Evolutionary conservation across 2,113 vertebrate species (phyloP).

Genomic region (Pseudorhombus dupliciocellatus): DNA sequence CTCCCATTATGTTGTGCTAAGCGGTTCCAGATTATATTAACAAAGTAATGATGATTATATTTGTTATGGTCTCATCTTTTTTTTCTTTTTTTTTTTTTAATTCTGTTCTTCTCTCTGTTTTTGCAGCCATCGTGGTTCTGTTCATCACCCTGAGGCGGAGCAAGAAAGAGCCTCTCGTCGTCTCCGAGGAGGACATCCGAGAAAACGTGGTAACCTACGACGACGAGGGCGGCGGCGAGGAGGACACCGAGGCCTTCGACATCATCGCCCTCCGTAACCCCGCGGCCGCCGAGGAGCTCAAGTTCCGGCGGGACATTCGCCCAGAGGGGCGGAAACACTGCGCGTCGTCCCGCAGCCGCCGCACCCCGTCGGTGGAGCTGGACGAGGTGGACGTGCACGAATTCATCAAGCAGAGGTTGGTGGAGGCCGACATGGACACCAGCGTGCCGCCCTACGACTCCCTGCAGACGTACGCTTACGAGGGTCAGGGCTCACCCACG

Average conservation of each 20-base stretch:
- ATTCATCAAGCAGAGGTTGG: constrained; percentile 91
- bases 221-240: constrained; percentile 95
- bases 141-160: constrained; percentile 92
- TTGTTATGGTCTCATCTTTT: neutral
- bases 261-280: constrained; percentile 94
- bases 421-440: constrained; percentile 90
- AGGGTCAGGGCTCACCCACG: constrained; percentile 90
- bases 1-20: constrained; percentile 76
- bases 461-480: constrained; percentile 96
- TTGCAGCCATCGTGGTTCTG: constrained; percentile 92
- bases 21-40: no score
- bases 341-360: constrained; percentile 9
- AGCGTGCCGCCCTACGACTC: constrained; percentile 96
- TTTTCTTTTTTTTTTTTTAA: neutral
- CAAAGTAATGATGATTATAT: no score
- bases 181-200: constrained; percentile 94
- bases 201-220: constrained; percentile 98
- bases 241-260: constrained; percentile 97
- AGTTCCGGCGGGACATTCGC: constrained; percentile 89
- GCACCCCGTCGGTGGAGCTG: constrained; percentile 69
- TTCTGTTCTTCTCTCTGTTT: neutral
- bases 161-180: constrained; percentile 95
- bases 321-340: constrained; percentile 82
- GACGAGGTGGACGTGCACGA: constrained; percentile 89
- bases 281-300: constrained; percentile 91